Evolutionary conservation across 2,888 invertebrate genomes (phyloP).

Genomic region (Podotricha telesiphe): DNA sequence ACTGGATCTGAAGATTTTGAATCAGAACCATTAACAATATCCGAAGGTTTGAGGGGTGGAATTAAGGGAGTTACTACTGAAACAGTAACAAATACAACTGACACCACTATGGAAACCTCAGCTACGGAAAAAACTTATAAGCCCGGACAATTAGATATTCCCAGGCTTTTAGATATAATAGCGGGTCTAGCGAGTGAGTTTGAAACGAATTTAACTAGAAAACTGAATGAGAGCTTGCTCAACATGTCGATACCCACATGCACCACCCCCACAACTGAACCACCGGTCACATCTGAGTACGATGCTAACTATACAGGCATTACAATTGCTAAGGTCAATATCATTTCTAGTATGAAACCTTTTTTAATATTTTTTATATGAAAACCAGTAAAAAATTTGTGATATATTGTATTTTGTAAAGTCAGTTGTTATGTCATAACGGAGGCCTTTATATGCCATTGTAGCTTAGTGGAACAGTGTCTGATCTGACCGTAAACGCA

Average conservation of each 20-base stretch:
- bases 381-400: too few relatives aligned
- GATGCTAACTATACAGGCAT: slow-evolving; percentile 50
- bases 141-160: slow-evolving; percentile 49
- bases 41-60: not conserved
- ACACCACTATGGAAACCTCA: not conserved
- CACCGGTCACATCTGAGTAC: slow-evolving; percentile 43
- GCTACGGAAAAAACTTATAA: not conserved
- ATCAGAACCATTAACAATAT: not conserved
- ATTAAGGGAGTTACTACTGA: too few relatives aligned
- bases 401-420: too few relatives aligned
- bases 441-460: too few relatives aligned
- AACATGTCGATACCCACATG: slow-evolving; percentile 55
- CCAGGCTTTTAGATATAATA: slow-evolving; percentile 53
- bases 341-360: too few relatives aligned
- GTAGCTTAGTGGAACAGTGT: too few relatives aligned
- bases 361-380: too few relatives aligned
- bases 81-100: too few relatives aligned
- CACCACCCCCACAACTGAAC: slow-evolving; percentile 39
- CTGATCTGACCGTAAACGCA: too few relatives aligned
- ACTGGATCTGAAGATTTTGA: not conserved
- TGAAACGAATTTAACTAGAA: slow-evolving; percentile 55
- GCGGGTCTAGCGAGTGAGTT: slow-evolving; percentile 58
- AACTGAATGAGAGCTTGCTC: slow-evolving; percentile 54
- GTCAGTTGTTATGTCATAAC: too few relatives aligned
- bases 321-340: slow-evolving; percentile 56